These are phyloP conservation scores for Tapera naevia DNA, from an alignment of 2,797 vertebrate species.

Conservation along the genomic window DNA sequence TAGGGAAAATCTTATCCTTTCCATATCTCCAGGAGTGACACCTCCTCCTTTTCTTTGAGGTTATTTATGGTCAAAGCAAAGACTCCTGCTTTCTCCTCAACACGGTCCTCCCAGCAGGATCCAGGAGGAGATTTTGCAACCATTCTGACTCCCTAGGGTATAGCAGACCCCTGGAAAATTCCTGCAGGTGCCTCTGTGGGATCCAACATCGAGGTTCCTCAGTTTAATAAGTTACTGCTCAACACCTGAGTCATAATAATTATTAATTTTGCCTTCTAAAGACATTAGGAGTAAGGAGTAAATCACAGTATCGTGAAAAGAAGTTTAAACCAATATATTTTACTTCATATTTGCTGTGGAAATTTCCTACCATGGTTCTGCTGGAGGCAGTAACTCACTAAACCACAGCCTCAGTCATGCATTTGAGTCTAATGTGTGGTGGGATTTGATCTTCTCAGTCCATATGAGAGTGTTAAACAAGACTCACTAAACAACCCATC, in stretches of 20 bases:
- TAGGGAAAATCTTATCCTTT: background rate
- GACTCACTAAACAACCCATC: background rate
- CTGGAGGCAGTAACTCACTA: background rate
- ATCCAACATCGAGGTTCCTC: background rate
- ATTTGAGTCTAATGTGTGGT: background rate
- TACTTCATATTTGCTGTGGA: background rate
- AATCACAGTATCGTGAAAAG: background rate
- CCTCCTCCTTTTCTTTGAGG: background rate
- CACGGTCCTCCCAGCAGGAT: background rate
- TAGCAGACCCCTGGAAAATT: background rate
- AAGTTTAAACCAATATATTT: background rate
- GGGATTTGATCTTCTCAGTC: background rate
- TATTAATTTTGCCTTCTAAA: background rate
- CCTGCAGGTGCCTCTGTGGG: background rate
- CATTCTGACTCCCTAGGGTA: background rate
- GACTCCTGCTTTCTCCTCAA: background rate
- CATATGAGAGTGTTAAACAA: background rate
- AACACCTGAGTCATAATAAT: background rate
- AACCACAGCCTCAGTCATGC: background rate
- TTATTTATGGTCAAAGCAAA: background rate
- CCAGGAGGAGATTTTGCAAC: background rate
- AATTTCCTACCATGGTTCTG: background rate
- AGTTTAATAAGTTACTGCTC: background rate
- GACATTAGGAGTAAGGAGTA: background rate
- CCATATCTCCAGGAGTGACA: background rate